phyloP scores from a whole-genome alignment of 2,888 invertebrate genomes.

The Dasypolia templi region DNA sequence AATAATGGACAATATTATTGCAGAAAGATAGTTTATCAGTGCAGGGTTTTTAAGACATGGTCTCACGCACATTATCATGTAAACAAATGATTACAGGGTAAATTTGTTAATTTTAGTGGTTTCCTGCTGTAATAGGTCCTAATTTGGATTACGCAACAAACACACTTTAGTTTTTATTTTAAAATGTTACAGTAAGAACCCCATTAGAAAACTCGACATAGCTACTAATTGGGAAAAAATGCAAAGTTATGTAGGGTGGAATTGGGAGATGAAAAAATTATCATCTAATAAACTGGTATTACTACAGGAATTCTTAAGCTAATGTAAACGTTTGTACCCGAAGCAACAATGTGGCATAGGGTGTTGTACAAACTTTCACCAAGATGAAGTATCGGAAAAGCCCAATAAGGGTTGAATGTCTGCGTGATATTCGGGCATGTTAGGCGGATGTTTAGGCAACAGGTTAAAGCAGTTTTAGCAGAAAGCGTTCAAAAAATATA shows the following conservation, averaged over 20 bases:
- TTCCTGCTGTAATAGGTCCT: background rate
- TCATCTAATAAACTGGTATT: background rate
- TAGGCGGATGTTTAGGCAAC: slow-evolving; percentile 53
- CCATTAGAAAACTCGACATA: background rate
- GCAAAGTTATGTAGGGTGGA: background rate
- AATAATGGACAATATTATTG: background rate
- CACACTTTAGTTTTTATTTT: background rate
- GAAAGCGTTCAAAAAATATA: background rate
- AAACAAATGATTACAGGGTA: background rate
- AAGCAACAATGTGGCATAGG: background rate
- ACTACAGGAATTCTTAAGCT: background rate
- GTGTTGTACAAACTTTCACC: slow-evolving; percentile 12
- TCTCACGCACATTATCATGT: background rate
- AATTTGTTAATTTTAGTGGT: background rate
- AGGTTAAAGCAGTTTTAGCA: slow-evolving; percentile 51
- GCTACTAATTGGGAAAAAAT: background rate
- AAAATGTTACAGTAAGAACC: background rate
- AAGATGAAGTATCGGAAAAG: slow-evolving; percentile 23
- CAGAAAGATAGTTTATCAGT: background rate
- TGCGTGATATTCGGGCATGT: slow-evolving; percentile 50
- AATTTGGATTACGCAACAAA: background rate
- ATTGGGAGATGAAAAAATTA: background rate
- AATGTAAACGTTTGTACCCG: background rate
- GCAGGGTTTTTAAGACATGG: background rate
- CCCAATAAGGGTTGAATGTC: slow-evolving; percentile 28